These are phyloP conservation scores for Porites lutea DNA, from an alignment of 64 coral and sea anemone genomes.

Conservation along the genomic window DNA sequence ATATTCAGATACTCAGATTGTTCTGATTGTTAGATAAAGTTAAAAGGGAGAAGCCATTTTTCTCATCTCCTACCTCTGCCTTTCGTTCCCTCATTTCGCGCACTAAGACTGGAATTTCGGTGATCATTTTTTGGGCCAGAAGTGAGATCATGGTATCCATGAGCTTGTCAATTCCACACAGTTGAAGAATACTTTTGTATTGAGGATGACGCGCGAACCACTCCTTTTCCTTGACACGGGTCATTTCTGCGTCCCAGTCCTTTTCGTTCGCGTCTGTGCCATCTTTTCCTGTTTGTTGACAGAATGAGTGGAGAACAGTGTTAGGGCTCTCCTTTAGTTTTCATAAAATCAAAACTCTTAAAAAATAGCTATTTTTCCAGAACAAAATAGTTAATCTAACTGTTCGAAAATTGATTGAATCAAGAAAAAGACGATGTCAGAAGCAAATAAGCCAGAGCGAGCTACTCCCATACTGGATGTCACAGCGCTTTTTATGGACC, in stretches of 20 bases:
- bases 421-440: too few relatives aligned
- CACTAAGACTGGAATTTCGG: slow-evolving; percentile 65
- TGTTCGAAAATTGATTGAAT: too few relatives aligned
- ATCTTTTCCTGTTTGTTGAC: slow-evolving; percentile 65
- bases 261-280: slow-evolving; percentile 70
- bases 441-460: too few relatives aligned
- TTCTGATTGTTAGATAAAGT: too few relatives aligned
- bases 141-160: slow-evolving; percentile 85
- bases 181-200: slow-evolving; percentile 57
- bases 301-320: not conserved
- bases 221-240: slow-evolving; percentile 56
- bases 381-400: too few relatives aligned
- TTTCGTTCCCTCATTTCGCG: slow-evolving; percentile 63
- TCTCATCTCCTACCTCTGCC: not conserved
- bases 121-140: slow-evolving; percentile 76
- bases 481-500: too few relatives aligned
- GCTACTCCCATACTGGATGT: too few relatives aligned
- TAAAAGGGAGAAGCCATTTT: too few relatives aligned
- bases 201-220: slow-evolving; percentile 70
- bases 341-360: too few relatives aligned
- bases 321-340: not conserved
- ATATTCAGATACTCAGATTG: too few relatives aligned
- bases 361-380: too few relatives aligned
- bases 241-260: slow-evolving; percentile 77
- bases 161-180: slow-evolving; percentile 79